Percentiles rank a stretch among this genome's conserved stretches.
phyloP scores from a whole-genome alignment of 2,113 vertebrate genomes.

The Labeo rohita region DNA sequence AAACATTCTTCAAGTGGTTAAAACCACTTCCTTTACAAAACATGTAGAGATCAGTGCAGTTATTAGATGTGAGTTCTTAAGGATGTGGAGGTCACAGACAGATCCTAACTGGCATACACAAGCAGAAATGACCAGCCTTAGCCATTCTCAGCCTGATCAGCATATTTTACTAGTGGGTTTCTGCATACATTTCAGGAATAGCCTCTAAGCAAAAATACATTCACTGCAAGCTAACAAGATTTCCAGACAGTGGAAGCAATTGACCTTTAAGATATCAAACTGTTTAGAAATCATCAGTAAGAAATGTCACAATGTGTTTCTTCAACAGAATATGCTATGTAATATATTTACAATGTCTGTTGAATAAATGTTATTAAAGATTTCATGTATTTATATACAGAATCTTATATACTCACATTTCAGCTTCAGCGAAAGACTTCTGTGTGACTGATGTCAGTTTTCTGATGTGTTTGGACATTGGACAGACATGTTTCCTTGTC shows the following conservation, averaged over 20 bases:
- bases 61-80: constrained; percentile 21
- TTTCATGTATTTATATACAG: background rate
- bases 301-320: background rate
- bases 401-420: background rate
- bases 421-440: background rate
- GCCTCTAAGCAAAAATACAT: background rate
- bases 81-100: background rate
- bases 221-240: background rate
- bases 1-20: background rate
- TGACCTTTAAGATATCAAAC: constrained; percentile 33
- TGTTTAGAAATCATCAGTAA: background rate
- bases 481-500: background rate
- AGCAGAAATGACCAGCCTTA: background rate
- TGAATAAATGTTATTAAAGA: background rate
- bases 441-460: background rate
- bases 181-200: constrained; percentile 25
- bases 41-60: background rate
- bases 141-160: constrained; percentile 5
- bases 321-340: background rate
- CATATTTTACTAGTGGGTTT: constrained; percentile 13
- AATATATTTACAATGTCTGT: background rate
- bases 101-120: background rate
- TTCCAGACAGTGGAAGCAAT: background rate
- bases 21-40: background rate
- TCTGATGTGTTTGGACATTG: background rate